Conservation (phyloP, 2,888 invertebrate species). For the Augochlorella aurata region DNA sequence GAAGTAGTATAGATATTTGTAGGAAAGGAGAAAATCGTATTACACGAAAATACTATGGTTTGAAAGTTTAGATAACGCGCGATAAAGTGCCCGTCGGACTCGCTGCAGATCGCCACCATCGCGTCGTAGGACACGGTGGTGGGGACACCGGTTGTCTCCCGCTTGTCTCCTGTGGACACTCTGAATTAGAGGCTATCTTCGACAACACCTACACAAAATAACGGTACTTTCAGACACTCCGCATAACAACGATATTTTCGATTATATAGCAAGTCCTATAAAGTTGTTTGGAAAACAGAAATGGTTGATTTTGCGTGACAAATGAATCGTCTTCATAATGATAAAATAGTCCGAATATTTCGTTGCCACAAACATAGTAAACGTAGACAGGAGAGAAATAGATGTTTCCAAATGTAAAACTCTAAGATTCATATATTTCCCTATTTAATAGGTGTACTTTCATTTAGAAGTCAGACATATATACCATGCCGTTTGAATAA, state of each 20-base stretch:
- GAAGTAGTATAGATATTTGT: no score
- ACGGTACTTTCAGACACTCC: background rate
- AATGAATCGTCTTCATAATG: background rate
- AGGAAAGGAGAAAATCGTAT: no score
- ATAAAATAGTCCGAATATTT: background rate
- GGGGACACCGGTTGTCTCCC: no score
- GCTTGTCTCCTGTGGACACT: no score
- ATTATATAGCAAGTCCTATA: background rate
- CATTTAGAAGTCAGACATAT: constrained; percentile 19
- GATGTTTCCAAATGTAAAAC: constrained; percentile 13
- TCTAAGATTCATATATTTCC: constrained; percentile 7
- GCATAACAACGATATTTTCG: background rate
- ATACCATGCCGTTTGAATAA: no score
- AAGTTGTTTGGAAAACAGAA: background rate
- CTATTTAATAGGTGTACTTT: background rate
- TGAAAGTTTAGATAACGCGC: no score
- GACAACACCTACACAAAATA: background rate
- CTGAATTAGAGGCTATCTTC: constrained; percentile 10
- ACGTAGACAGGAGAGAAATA: background rate
- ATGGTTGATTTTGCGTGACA: background rate
- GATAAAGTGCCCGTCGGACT: no score
- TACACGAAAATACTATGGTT: no score
- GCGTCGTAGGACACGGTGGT: no score
- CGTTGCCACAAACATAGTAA: background rate
- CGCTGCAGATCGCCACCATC: no score